Percentiles rank a stretch among this genome's conserved stretches.
Conservation (phyloP, 2,797 vertebrate species). For the Malacoraja senta region DNA sequence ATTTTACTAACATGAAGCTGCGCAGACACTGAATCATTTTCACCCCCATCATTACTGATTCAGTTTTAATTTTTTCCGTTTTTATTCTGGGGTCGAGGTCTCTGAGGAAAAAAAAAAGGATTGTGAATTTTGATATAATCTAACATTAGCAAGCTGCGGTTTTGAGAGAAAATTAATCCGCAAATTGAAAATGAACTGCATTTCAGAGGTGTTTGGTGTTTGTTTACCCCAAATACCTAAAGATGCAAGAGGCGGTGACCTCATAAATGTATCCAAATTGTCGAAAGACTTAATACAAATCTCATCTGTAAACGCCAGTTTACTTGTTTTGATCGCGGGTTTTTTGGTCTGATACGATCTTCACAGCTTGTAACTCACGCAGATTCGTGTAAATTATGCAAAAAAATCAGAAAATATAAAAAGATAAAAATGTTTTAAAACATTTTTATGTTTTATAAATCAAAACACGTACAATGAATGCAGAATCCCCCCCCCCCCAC, state of each 20-base stretch:
- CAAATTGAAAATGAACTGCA: not conserved
- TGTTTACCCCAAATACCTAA: not conserved
- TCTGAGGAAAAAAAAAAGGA: too few species aligned
- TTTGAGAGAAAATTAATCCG: not conserved
- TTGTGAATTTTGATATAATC: not conserved
- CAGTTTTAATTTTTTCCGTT: not conserved
- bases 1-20: not conserved
- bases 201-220: not conserved
- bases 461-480: not conserved
- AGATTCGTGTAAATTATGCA: not conserved
- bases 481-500: not conserved
- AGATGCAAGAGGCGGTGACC: not conserved
- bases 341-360: not conserved
- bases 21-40: not conserved
- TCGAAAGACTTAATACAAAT: not conserved
- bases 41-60: not conserved
- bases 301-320: not conserved
- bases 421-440: too few species aligned
- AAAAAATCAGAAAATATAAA: not conserved
- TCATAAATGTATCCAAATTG: not conserved
- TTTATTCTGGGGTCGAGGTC: not conserved
- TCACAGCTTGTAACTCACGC: not conserved
- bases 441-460: not conserved
- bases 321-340: not conserved
- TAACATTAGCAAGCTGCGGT: not conserved